Evolutionary conservation across 2,113 vertebrate species (phyloP), one percentile per base, ranked within the genome.

Genomic region (Bambusicola thoracicus): DNA sequence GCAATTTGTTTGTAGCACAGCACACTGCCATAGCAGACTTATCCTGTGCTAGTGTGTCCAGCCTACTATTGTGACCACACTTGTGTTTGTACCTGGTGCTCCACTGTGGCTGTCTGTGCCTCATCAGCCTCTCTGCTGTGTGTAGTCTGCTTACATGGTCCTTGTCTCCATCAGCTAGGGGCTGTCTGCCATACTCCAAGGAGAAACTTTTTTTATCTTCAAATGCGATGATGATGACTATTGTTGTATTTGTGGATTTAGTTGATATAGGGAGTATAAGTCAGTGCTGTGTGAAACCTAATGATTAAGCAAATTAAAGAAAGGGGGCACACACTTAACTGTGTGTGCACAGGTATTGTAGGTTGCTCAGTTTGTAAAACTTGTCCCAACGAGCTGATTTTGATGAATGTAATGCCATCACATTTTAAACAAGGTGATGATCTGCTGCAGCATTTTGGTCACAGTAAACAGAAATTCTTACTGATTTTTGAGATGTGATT

Each of bases 91-190:
- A 8, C 18, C 22, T 2, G 2, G 6, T 0, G 1, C 8, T 4
- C 4, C 6, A 21, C 18, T 8, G 16, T 24, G 55, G 20, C 40
- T 62, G 3, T 25, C 2, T 18, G 44, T 66, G 59, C 25, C 22
- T 17, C 40, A 2, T 40, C 77, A 36, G 20, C 51, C 40, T 78
- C 46, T 73, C 41, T 68, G 41, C 16, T 0, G 0, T 4, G 5
- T 11, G 10, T 19, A 6, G 21, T 87, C 74, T 40, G 20, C 6
- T 69, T 36, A 10, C 0, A 0, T n/a, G 25, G 12, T 38, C 38
- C 66, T 59, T 32, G 5, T 58, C 41, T 24, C 34, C 14, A 3
- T 13, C 9, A 87, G 8, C 14, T 38, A 59, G 7, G 12, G 14
- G 6, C 2, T 67, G 7, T 63, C 70, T 72, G 48, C 21, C 25